Base-by-base conservation (phyloP, 2,888 invertebrate species). In the Anoncus sp. region DNA sequence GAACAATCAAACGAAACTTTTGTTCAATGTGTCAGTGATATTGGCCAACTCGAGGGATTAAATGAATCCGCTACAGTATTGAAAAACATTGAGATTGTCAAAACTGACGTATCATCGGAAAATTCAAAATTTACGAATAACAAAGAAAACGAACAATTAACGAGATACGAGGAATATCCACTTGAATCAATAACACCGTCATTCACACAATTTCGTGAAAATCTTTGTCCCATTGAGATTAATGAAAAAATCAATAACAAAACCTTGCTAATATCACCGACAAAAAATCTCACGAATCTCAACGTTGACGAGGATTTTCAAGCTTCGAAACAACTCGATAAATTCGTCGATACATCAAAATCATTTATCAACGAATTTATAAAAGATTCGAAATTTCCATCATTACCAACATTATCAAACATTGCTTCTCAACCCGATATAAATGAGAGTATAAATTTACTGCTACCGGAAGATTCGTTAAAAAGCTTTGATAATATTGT, bases 321-420 rank as follows among this genome's bases (percentile, higher is more conserved):
- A 7, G 20, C 18, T 24, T 4, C 57, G 12, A n/a, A n/a, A n/a
- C n/a, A n/a, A n/a, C n/a, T n/a, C 20, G 27, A 27, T 18, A 7
- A 47, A 14, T 2, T 49, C 7, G 22, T 65, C 0, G 59, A 40
- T 7, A 27, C 16, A 18, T 14, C 20, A 4, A 38, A 40, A 18
- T 31, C 40, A 24, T 38, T 31, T n/a, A 45, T 63, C 38, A 16
- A 69, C 57, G 62, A 73, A 27, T 4, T 16, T 51, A 27, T 47
- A 14, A 22, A 16, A 12, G 22, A 49, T 27, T 40, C 20, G 53
- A n/a, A n/a, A 16, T 14, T 18, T 24, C 66, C 53, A n/a, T 10
- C 38, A 16, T 27, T 49, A 31, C 66, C 75, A n/a, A 49, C 63
- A 12, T 20, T 78, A 10, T 74, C 74, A n/a, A 75, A 57, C 45